Evolutionary conservation across 2,113 vertebrate genomes (phyloP), one percentile per base, ranked within the genome.

Genomic region (Syngnathus floridae): DNA sequence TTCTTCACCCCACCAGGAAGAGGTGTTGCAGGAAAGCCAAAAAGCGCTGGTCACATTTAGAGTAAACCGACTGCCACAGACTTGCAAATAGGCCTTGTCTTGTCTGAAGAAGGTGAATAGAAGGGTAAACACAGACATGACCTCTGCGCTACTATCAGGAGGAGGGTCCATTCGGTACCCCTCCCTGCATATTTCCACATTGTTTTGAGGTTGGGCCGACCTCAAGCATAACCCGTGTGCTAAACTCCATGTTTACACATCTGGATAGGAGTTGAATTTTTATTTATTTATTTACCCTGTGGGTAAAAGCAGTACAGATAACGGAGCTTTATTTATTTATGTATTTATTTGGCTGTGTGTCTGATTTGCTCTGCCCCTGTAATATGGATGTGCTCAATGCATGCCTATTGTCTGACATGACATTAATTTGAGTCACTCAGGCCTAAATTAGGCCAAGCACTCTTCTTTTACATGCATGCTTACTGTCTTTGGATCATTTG

Each of bases 1-100:
- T 84, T 78, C 77, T 76, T 71, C 71, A 80, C 81, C 85, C 78
- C 80, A 81, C 74, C 82, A 88, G 88, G 88, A 90, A 90, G 82
- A 86, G 87, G 86, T 80, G 86, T 84, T 83, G 22, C 86, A 88
- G 87, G 87, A 90, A 88, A 76, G 67, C 71, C 62, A 82, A 80
- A 51, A 78, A 71, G 48, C 82, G 69, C 26, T 71, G 64, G 21
- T 77, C 61, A 55, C 74, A 77, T 82, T 79, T 70, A 68, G 69
- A 51, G 73, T 77, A 73, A 81, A 85, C 78, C 69, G 37, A 64
- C 78, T 62, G 17, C 64, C 70, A 75, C 76, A 76, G 74, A 83
- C 75, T 82, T 79, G 72, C 73, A 83, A 84, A 81, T 68, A 55
- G 43, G 26, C 31, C 62, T 72, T 79, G 82, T 76, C 73, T 70